A percentile compares a stretch with the other conserved stretches of the same genome.
phyloP scores from a whole-genome alignment of 2,113 vertebrate genomes.

The Orientallactaga bullata region DNA sequence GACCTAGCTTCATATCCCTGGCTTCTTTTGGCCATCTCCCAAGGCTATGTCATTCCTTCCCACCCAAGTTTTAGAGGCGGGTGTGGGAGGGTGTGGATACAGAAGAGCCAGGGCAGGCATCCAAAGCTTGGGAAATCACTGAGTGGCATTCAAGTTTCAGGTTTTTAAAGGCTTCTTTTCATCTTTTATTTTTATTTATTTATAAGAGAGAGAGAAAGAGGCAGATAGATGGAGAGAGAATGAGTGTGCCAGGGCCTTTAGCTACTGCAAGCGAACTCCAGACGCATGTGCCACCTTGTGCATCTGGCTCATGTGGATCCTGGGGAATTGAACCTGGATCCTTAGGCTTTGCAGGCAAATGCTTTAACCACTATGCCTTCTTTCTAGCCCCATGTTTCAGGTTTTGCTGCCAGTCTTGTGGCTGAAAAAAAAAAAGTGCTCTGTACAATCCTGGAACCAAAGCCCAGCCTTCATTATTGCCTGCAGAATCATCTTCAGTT shows the following conservation, averaged over 20 bases:
- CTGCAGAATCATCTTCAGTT: background rate
- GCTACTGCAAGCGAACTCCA: too few relatives aligned
- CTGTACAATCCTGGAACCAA: background rate
- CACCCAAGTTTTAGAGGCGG: background rate
- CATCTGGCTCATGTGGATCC: too few relatives aligned
- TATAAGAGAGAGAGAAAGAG: too few relatives aligned
- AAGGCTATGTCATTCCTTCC: background rate
- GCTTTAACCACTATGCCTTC: too few relatives aligned
- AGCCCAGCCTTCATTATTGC: background rate
- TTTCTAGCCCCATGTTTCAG: too few relatives aligned
- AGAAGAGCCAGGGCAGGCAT: background rate
- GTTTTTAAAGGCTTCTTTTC: background rate
- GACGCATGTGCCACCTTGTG: too few relatives aligned
- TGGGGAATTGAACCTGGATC: too few relatives aligned
- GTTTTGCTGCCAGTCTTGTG: background rate
- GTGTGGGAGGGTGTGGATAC: fast-evolving
- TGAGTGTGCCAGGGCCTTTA: too few relatives aligned
- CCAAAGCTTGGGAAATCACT: background rate
- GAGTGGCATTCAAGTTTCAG: background rate
- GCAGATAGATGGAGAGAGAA: too few relatives aligned
- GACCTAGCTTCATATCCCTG: fast-evolving
- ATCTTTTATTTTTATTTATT: too few relatives aligned
- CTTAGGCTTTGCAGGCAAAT: too few relatives aligned
- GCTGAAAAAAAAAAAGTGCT: background rate
- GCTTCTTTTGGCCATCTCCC: background rate